Conservation (phyloP, 2,113 vertebrate genomes). For the Alectura lathami region DNA sequence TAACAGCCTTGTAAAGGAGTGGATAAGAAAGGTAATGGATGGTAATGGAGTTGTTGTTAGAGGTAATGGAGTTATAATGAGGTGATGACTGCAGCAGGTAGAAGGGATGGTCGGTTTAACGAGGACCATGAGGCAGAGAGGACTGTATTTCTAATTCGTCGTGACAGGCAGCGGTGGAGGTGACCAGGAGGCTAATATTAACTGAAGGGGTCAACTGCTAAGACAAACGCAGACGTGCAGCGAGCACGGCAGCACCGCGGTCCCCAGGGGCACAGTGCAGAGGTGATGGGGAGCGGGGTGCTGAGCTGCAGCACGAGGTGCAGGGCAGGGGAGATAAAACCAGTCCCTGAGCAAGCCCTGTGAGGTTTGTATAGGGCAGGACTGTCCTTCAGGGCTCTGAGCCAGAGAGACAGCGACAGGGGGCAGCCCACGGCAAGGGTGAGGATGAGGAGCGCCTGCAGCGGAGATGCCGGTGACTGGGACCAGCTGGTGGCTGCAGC, state of each 20-base stretch:
- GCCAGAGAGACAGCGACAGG: neutral
- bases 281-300: neutral
- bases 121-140: conserved; percentile 20
- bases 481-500: neutral
- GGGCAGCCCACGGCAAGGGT: neutral
- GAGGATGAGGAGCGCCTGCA: neutral
- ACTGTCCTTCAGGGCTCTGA: neutral
- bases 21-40: conserved; percentile 71
- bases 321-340: neutral
- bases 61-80: conserved; percentile 80
- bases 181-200: conserved; percentile 34
- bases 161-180: conserved; percentile 6
- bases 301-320: neutral
- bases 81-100: conserved; percentile 31
- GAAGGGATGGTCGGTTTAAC: conserved; percentile 56
- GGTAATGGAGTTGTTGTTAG: conserved; percentile 69
- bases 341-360: neutral
- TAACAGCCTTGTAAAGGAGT: conserved; percentile 66
- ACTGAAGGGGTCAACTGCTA: conserved; percentile 29
- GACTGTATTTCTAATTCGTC: conserved; percentile 14
- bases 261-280: neutral
- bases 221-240: conserved; percentile 19
- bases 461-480: neutral
- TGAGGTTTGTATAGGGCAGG: neutral
- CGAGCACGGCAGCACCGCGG: neutral